Conservation (phyloP, 2,888 invertebrate species). For the Chydorus sphaericus region DNA sequence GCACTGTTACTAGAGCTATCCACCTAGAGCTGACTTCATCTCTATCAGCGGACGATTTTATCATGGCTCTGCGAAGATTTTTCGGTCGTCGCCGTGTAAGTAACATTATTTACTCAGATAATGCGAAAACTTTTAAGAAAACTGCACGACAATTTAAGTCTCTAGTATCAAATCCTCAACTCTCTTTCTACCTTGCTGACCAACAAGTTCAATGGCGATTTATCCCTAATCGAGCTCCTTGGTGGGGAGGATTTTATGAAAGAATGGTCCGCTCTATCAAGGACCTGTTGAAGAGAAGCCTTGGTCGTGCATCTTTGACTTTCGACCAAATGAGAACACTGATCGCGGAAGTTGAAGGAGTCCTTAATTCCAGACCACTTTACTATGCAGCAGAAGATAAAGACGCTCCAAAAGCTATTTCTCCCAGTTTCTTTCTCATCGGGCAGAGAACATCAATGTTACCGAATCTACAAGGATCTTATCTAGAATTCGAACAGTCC, state of each 20-base stretch:
- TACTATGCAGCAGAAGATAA: not conserved
- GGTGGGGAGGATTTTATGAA: slow-evolving; percentile 15
- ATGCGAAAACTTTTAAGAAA: not conserved
- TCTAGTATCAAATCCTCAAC: no score
- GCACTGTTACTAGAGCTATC: not conserved
- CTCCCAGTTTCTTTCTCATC: not conserved
- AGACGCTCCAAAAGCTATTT: not conserved
- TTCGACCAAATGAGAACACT: not conserved
- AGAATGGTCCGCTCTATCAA: slow-evolving; percentile 9
- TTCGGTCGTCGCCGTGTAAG: not conserved
- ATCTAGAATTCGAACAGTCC: no score
- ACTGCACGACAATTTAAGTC: not conserved
- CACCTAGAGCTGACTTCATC: not conserved
- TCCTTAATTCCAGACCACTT: slow-evolving; percentile 2
- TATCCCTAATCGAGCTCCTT: slow-evolving; percentile 12
- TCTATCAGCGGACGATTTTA: not conserved
- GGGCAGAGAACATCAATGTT: not conserved
- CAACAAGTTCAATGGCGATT: slow-evolving; percentile 11
- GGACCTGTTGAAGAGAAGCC: not conserved
- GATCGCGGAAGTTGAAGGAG: slow-evolving; percentile 5
- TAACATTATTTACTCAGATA: not conserved
- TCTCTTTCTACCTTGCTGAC: no score
- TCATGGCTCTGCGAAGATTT: not conserved
- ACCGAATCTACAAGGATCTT: no score
- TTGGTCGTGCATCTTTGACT: not conserved